Evolutionary conservation across 1,140 invertebrate species (phyloP), one percentile per base, ranked within the genome.

Genomic region (Coboldia fuscipes): DNA sequence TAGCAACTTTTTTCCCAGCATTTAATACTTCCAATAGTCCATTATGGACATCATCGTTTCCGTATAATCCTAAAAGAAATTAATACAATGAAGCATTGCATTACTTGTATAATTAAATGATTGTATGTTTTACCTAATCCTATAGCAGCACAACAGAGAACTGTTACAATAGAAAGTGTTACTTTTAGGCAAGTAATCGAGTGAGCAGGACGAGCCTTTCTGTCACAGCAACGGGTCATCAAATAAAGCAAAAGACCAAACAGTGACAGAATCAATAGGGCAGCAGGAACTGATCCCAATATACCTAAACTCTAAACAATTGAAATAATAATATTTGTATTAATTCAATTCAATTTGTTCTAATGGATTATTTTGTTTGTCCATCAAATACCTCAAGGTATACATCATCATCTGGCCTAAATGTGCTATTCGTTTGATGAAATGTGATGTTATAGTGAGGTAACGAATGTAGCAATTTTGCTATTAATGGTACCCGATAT

Each of bases 31-130:
- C 72, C 34, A 78, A 62, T 45, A 92, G 59, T 8, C 83, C 86
- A 54, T 84, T 85, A 63, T 93, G 85, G 20, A 88, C 69, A 51
- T 89, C 82, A 51, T 92, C 83, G 58, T 92, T 93, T 24, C 86
- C 89, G 59, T 86, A 90, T 4, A 90, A 66, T 22, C 84, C 82
- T 23, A 33, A 53, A 31, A 22, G 6, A 9, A 34, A 22, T 15
- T 10, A 26, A 9, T 13, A 15, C 17, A 14, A 12, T 23, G 33
- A 23, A 14, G 14, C 21, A 16, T 12, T 14, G 9, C 12, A 15
- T 13, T 4, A 34, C 7, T 30, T n/a, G 9, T 6, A 30, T 24
- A 7, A 24, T n/a, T 8, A 24, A 24, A 24, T n/a, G 23, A n/a
- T 35, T 19, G 8, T 10, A 18, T 12, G 7, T 18, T 17, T 49